Evolutionary conservation across 2,797 vertebrate species (phyloP).

Genomic region (Aphelocoma californica): DNA sequence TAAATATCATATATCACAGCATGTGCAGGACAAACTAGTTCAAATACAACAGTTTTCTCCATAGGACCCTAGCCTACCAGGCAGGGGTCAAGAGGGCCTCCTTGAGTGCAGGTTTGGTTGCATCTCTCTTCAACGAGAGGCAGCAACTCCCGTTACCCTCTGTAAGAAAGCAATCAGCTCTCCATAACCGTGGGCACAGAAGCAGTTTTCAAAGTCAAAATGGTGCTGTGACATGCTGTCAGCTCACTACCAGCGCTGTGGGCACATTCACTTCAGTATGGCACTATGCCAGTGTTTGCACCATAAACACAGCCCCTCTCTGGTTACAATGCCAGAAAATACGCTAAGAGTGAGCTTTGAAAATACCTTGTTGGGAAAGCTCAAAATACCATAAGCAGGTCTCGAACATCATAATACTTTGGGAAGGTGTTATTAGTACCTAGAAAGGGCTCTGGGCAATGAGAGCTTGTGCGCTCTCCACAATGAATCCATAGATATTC

Average conservation of each 20-base stretch:
- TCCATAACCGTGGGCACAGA: neutral
- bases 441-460: neutral
- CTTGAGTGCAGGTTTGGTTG: neutral
- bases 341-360: rapidly evolving
- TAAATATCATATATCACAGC: neutral
- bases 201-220: neutral
- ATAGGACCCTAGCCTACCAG: neutral
- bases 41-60: neutral
- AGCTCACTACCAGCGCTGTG: neutral
- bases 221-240: neutral
- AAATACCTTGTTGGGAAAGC: neutral
- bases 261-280: neutral
- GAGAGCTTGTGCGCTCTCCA: neutral
- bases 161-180: neutral
- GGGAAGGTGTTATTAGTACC: neutral
- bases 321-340: neutral
- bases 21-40: neutral
- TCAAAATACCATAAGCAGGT: neutral
- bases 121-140: neutral
- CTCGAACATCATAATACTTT: neutral
- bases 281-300: neutral
- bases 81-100: neutral
- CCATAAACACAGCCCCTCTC: neutral
- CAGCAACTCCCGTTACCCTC: rapidly evolving
- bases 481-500: neutral